Conservation (phyloP, 2,888 invertebrate species). For the Kuschelorhynchus macadamiae region DNA sequence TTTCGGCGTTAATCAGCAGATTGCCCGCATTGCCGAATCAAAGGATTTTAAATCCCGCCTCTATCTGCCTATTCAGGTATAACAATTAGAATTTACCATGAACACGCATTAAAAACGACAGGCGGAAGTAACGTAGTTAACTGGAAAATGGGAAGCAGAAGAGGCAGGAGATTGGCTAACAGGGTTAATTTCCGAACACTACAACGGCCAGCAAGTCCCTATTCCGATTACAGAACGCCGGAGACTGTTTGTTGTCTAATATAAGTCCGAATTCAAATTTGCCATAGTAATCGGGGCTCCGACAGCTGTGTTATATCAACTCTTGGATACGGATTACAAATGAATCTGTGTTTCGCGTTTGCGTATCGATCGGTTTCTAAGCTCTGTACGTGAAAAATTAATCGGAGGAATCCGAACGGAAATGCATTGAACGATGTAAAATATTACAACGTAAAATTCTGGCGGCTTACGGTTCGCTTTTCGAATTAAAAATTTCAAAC, state of each 20-base stretch:
- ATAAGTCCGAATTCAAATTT: conserved; percentile 45
- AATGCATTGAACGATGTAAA: conserved; percentile 2
- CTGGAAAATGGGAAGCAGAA: conserved; percentile 43
- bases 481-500: no score
- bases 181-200: conserved; percentile 46
- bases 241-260: conserved; percentile 48
- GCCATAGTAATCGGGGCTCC: conserved; percentile 40
- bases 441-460: not conserved
- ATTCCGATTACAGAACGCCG: conserved; percentile 46
- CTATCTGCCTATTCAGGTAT: conserved; percentile 24
- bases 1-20: no score
- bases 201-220: conserved; percentile 30
- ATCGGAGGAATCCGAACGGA: conserved; percentile 10
- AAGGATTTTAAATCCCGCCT: no score
- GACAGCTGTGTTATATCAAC: conserved; percentile 44
- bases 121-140: conserved; percentile 38
- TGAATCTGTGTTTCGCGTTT: conserved; percentile 28
- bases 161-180: conserved; percentile 38
- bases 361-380: conserved; percentile 18
- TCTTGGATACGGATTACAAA: conserved; percentile 42
- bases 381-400: conserved; percentile 17
- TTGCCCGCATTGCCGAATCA: no score
- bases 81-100: conserved; percentile 19
- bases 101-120: conserved; percentile 37
- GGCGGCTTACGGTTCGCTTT: not conserved